Percentiles rank a stretch among this genome's conserved stretches.
Conservation (phyloP, 1,140 invertebrate genomes). For the Plectrocnemia conspersa region DNA sequence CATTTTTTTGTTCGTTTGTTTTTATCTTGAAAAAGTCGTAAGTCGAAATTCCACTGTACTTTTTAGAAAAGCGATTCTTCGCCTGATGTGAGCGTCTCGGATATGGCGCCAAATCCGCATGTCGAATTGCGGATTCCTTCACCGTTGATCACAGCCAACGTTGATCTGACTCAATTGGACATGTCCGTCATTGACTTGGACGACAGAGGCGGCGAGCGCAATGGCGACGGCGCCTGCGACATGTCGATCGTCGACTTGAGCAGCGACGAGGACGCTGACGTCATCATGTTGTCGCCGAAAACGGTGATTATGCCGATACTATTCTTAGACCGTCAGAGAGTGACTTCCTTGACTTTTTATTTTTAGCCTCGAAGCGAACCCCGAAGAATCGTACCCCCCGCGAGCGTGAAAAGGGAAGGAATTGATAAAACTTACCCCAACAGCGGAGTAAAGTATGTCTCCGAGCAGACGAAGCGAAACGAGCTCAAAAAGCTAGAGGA, state of each 20-base stretch:
- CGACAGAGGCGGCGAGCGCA: conserved; percentile 33
- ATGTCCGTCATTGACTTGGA: conserved; percentile 39
- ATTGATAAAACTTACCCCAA: conserved; percentile 38
- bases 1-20: too few species aligned
- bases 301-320: too few species aligned
- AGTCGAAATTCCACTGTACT: too few species aligned
- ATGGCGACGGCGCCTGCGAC: conserved; percentile 41
- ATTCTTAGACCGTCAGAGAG: too few species aligned
- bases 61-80: too few species aligned
- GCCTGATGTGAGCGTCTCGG: conserved; percentile 21
- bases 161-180: conserved; percentile 27
- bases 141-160: neutral
- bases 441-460: conserved; percentile 44
- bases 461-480: conserved; percentile 43
- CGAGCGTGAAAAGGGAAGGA: too few species aligned
- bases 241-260: conserved; percentile 44
- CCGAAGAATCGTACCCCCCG: too few species aligned
- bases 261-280: conserved; percentile 45
- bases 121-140: neutral
- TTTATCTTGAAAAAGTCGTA: too few species aligned
- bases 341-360: too few species aligned
- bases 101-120: conserved; percentile 26
- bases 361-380: too few species aligned
- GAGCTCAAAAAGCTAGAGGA: conserved; percentile 43
- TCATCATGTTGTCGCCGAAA: conserved; percentile 20